Percentiles rank a stretch among this genome's conserved stretches.
phyloP scores from a whole-genome alignment of 1,140 invertebrate genomes.

The Metopolophium dirhodum region DNA sequence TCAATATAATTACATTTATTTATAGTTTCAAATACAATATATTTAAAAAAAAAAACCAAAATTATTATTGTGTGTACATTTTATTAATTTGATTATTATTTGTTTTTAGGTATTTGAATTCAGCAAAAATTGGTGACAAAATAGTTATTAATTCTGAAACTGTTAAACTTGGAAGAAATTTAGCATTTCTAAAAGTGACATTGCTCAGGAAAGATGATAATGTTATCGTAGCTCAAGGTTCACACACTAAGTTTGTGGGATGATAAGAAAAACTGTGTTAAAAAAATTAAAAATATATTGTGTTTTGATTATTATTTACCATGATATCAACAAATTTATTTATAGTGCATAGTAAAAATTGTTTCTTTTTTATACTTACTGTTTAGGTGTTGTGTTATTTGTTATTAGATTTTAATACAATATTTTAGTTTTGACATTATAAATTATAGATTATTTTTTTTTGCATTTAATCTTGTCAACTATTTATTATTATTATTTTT shows the following conservation, averaged over 20 bases:
- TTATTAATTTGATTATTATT: neutral
- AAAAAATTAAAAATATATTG: neutral
- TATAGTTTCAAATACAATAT: neutral
- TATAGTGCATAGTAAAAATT: neutral
- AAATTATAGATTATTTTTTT: neutral
- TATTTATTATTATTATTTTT: neutral
- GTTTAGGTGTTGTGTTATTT: neutral
- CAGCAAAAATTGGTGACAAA: slow-evolving; percentile 77
- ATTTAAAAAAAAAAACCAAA: neutral
- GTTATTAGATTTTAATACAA: neutral
- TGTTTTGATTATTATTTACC: neutral
- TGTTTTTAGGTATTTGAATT: slow-evolving; percentile 72
- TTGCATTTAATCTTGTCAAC: neutral
- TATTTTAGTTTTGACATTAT: neutral
- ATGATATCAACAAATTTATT: neutral
- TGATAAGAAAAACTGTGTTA: neutral
- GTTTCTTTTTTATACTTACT: neutral
- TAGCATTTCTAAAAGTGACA: slow-evolving; percentile 83
- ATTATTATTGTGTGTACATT: neutral
- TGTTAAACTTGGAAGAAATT: slow-evolving; percentile 75
- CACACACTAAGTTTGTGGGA: slow-evolving; percentile 78
- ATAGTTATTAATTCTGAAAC: slow-evolving; percentile 82
- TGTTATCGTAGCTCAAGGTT: slow-evolving; percentile 76
- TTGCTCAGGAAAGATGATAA: slow-evolving; percentile 76
- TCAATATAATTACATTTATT: neutral